phyloP scores from a whole-genome alignment of 2,797 vertebrate species.

The Buphagus erythrorhynchus region DNA sequence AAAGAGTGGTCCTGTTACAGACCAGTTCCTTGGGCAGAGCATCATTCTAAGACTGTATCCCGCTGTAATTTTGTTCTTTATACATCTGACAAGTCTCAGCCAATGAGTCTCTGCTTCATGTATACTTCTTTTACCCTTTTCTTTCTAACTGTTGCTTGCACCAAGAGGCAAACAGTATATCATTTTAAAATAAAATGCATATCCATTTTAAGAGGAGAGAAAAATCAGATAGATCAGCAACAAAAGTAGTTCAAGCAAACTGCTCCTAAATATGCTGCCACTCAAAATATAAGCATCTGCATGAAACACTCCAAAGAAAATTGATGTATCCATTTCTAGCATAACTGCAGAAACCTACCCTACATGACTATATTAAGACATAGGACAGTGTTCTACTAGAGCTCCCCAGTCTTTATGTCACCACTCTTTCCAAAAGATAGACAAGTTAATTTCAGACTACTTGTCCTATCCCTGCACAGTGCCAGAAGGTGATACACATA shows the following conservation, averaged over 20 bases:
- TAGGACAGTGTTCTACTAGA: not conserved
- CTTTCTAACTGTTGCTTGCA: not conserved
- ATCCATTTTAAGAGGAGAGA: not conserved
- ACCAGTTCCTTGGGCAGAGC: not conserved
- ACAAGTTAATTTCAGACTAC: not conserved
- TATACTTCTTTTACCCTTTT: not conserved
- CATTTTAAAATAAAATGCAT: not conserved
- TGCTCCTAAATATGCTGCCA: not conserved
- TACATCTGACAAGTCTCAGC: not conserved
- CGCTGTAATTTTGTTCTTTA: not conserved
- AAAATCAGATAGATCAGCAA: not conserved
- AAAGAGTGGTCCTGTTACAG: not conserved
- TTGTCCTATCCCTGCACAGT: not conserved
- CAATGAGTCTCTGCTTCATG: not conserved
- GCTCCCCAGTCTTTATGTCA: not conserved
- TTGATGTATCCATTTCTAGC: fast-evolving
- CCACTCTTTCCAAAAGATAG: not conserved
- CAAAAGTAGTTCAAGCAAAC: not conserved
- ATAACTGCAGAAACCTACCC: not conserved
- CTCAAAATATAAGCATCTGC: not conserved
- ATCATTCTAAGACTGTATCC: not conserved
- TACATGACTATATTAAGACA: not conserved
- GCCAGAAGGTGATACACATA: not conserved
- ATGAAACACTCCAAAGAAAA: not conserved
- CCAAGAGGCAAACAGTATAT: not conserved